Evolutionary conservation across 2,113 vertebrate species (phyloP).

Genomic region (Saguinus midas): DNA sequence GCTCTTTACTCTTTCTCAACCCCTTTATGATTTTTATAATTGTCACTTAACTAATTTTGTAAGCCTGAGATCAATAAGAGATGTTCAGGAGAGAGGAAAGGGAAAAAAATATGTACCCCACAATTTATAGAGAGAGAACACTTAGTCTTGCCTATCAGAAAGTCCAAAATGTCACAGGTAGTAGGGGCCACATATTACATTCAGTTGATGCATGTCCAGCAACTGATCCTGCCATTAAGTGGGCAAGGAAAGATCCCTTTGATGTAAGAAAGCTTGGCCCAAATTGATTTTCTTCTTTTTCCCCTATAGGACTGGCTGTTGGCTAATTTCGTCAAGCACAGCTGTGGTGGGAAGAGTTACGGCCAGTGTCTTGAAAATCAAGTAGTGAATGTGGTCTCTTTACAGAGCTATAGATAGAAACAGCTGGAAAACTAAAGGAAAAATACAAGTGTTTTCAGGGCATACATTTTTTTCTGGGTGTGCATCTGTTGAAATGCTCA

Average conservation of each 20-base stretch:
- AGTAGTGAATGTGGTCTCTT: constrained; percentile 49
- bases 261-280: background rate
- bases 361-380: constrained; percentile 68
- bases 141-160: constrained; percentile 18
- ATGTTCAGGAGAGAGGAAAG: constrained; percentile 55
- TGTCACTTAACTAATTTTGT: constrained; percentile 56
- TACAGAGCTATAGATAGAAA: constrained; percentile 48
- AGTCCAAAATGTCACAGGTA: background rate
- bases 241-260: background rate
- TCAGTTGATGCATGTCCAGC: background rate
- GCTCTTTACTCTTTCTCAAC: constrained; percentile 38
- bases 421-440: constrained; percentile 61
- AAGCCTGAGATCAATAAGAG: constrained; percentile 73
- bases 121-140: constrained; percentile 17
- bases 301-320: constrained; percentile 5
- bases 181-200: background rate
- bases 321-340: constrained; percentile 67
- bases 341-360: constrained; percentile 61
- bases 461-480: constrained; percentile 20
- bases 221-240: background rate
- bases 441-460: constrained; percentile 17
- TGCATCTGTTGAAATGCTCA: constrained; percentile 21
- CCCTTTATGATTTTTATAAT: constrained; percentile 46
- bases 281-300: background rate
- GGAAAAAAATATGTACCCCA: constrained; percentile 3